phyloP scores from a whole-genome alignment of 2,113 vertebrate genomes.

The Propithecus coquereli region DNA sequence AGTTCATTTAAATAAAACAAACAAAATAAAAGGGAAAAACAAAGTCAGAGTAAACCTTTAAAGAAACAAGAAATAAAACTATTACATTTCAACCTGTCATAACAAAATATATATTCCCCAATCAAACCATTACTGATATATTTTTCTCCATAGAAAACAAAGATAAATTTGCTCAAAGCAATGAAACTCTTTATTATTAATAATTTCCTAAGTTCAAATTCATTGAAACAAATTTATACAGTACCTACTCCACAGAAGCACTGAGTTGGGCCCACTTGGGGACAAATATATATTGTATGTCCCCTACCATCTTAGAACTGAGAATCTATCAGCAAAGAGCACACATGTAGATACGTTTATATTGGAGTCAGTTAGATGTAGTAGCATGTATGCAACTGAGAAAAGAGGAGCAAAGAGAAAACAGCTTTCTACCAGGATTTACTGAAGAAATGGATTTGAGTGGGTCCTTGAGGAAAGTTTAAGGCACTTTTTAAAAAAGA shows the following conservation, averaged over 20 bases:
- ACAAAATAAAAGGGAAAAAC: not conserved
- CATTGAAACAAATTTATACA: not conserved
- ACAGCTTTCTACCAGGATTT: not conserved
- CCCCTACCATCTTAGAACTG: not conserved
- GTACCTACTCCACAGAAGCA: not conserved
- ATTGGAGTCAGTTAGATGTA: not conserved
- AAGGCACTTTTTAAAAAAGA: not conserved
- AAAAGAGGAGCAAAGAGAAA: not conserved
- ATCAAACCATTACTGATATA: not conserved
- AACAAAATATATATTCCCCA: not conserved
- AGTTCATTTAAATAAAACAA: not conserved
- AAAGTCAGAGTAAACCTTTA: not conserved
- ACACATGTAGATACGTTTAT: not conserved
- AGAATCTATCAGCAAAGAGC: not conserved
- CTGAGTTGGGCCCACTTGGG: not conserved
- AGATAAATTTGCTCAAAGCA: not conserved
- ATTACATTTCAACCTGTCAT: not conserved
- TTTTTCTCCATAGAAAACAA: conserved; percentile 2
- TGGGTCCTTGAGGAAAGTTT: not conserved
- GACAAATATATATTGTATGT: not conserved
- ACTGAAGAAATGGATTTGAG: not conserved
- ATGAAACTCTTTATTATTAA: not conserved
- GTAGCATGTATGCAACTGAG: not conserved
- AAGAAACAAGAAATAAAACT: not conserved
- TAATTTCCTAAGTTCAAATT: not conserved